Evolutionary conservation across 2,888 invertebrate genomes (phyloP).

Genomic region (Amitus sp.): DNA sequence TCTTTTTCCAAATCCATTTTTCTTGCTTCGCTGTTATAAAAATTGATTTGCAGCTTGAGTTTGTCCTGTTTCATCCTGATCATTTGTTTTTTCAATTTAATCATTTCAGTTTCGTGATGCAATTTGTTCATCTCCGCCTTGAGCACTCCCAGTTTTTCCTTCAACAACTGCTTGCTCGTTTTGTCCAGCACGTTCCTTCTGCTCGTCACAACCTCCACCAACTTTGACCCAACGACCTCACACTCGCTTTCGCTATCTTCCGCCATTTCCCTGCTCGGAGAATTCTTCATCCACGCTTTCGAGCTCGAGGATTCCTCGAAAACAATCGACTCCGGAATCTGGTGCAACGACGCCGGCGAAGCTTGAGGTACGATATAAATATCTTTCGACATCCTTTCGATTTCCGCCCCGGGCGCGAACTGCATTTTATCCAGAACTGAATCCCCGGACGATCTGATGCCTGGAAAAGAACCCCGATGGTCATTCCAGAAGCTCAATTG

Average conservation of each 20-base stretch:
- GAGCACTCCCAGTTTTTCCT: slow-evolving; percentile 59
- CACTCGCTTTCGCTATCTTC: slow-evolving; percentile 46
- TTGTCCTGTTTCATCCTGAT: slow-evolving; percentile 60
- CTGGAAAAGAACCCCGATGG: too few relatives aligned
- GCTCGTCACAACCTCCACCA: slow-evolving; percentile 19
- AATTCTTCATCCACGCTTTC: slow-evolving; percentile 55
- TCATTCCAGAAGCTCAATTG: too few relatives aligned
- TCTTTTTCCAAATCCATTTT: slow-evolving; percentile 60
- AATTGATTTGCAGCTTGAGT: slow-evolving; percentile 58
- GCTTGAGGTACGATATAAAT: slow-evolving; percentile 5
- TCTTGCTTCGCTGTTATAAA: slow-evolving; percentile 58
- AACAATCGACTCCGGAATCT: slow-evolving; percentile 40
- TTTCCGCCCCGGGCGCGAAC: slow-evolving; percentile 40
- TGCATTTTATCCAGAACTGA: slow-evolving; percentile 51
- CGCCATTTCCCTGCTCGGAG: slow-evolving; percentile 45
- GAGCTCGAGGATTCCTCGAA: slow-evolving; percentile 49
- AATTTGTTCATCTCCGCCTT: slow-evolving; percentile 57
- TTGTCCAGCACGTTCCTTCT: slow-evolving; percentile 49
- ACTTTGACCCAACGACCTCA: slow-evolving; percentile 27
- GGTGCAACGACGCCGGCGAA: slow-evolving; percentile 36
- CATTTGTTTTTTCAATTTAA: slow-evolving; percentile 58
- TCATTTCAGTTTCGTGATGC: slow-evolving; percentile 58
- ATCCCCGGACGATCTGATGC: too few relatives aligned
- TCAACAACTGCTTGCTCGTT: slow-evolving; percentile 53
- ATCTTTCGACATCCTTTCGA: slow-evolving; percentile 15